Percentiles rank a stretch among this genome's conserved stretches.
These are phyloP conservation scores for Girardia tigrina DNA, from an alignment of 2,888 invertebrate species.

Conservation along the genomic window DNA sequence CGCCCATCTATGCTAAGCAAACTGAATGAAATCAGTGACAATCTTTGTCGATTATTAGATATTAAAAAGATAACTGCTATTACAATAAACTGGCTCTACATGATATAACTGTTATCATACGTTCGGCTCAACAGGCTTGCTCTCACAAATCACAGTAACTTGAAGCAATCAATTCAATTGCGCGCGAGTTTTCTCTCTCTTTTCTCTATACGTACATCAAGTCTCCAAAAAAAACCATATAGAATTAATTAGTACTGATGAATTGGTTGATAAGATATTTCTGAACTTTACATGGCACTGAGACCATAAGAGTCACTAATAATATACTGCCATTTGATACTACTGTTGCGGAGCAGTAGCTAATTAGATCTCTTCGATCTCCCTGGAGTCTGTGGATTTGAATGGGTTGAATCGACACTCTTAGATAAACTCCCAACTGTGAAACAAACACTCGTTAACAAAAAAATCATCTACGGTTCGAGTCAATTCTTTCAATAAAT, in stretches of 20 bases:
- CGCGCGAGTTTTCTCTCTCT: neutral
- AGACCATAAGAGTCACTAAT: slow-evolving; percentile 16
- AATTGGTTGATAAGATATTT: neutral
- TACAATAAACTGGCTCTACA: slow-evolving; percentile 16
- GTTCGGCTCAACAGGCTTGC: neutral
- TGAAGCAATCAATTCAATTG: neutral
- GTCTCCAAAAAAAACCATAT: slow-evolving; percentile 18
- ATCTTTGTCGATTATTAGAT: slow-evolving; percentile 20
- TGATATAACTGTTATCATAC: slow-evolving; percentile 12
- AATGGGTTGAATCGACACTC: slow-evolving; percentile 8
- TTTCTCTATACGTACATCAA: neutral
- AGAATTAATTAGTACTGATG: neutral
- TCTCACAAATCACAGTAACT: slow-evolving; percentile 12
- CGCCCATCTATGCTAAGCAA: neutral
- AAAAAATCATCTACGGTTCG: slow-evolving; percentile 23
- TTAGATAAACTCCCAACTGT: slow-evolving; percentile 17
- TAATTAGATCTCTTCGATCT: neutral
- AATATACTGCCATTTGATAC: slow-evolving; percentile 14
- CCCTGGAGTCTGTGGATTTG: slow-evolving; percentile 19
- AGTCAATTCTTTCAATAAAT: neutral
- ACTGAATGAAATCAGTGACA: neutral
- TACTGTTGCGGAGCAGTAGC: neutral
- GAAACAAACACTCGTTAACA: neutral
- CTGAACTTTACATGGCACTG: slow-evolving; percentile 20
- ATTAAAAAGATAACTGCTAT: slow-evolving; percentile 23